These are phyloP conservation scores for Salminus brasiliensis DNA, from an alignment of 2,113 vertebrate genomes.

Conservation along the genomic window DNA sequence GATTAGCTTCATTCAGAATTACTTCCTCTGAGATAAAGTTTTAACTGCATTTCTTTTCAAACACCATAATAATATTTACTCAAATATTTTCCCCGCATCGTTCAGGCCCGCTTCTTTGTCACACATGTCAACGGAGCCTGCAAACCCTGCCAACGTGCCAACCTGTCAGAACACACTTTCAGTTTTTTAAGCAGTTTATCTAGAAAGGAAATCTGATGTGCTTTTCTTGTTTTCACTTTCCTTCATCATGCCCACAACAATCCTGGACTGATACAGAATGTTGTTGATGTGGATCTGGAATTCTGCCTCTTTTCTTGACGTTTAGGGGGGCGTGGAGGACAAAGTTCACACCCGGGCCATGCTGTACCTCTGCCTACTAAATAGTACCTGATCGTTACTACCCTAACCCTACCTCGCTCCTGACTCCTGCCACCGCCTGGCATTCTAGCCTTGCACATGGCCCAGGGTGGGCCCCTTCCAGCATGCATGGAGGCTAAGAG, in stretches of 20 bases:
- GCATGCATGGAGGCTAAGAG: constrained; percentile 5
- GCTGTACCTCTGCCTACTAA: constrained; percentile 6
- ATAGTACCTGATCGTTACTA: neutral
- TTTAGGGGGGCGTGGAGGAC: neutral
- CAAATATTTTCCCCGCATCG: neutral
- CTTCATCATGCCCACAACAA: constrained; percentile 4
- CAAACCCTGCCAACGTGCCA: constrained; percentile 1
- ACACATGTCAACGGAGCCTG: neutral
- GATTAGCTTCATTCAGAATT: too few species aligned
- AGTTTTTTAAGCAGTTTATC: constrained; percentile 37
- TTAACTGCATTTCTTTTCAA: neutral
- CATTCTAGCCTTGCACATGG: constrained; percentile 25
- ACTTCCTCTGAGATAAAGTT: too few species aligned
- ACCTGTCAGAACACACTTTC: constrained; percentile 32
- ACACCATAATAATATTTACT: neutral
- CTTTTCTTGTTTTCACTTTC: constrained; percentile 17
- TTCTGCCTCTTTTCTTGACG: neutral
- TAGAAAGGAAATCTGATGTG: constrained; percentile 12
- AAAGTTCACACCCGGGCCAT: constrained; percentile 22
- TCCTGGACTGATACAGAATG: constrained; percentile 24
- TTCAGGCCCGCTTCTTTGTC: neutral
- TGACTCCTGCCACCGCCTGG: neutral
- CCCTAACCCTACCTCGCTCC: neutral
- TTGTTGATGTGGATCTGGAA: constrained; percentile 22
- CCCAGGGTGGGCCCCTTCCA: constrained; percentile 5